These are phyloP conservation scores for Mechanitis messenoides DNA, from an alignment of 2,888 invertebrate species.

Conservation along the genomic window DNA sequence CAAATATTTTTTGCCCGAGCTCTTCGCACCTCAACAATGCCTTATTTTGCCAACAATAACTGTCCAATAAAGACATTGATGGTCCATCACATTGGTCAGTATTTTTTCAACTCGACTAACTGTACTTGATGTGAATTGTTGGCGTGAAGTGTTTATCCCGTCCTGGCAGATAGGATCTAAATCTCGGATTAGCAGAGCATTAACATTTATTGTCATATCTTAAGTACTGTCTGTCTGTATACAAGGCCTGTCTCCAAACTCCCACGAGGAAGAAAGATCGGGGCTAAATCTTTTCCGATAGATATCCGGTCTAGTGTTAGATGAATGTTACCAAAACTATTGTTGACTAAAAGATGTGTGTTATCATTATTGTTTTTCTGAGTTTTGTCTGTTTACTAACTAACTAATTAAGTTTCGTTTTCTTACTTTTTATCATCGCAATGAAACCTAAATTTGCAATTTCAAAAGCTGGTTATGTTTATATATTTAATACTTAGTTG, in stretches of 20 bases:
- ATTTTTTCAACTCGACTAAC: constrained; percentile 57
- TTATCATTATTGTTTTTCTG: too few species aligned
- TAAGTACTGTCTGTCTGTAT: constrained; percentile 52
- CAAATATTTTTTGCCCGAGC: constrained; percentile 52
- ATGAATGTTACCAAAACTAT: constrained; percentile 8
- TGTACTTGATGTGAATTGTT: constrained; percentile 54
- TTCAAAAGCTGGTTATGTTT: too few species aligned
- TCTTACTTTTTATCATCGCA: too few species aligned
- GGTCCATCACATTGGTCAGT: constrained; percentile 39
- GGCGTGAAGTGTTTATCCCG: constrained; percentile 66
- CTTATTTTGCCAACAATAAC: constrained; percentile 74
- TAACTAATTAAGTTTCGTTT: too few species aligned
- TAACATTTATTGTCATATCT: constrained; percentile 54
- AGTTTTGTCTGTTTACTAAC: too few species aligned
- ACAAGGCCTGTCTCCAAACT: constrained; percentile 51
- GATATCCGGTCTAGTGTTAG: constrained; percentile 45
- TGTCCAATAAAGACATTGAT: constrained; percentile 48
- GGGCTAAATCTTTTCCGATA: constrained; percentile 42
- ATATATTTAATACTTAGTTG: too few species aligned
- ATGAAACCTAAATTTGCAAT: too few species aligned
- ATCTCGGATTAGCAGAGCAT: constrained; percentile 62
- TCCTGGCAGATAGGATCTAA: constrained; percentile 66
- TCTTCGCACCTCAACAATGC: constrained; percentile 53
- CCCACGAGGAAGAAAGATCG: constrained; percentile 50
- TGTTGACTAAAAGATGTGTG: not conserved